Conservation (phyloP, 2,888 invertebrate genomes). For the Zeuzera pyrina region DNA sequence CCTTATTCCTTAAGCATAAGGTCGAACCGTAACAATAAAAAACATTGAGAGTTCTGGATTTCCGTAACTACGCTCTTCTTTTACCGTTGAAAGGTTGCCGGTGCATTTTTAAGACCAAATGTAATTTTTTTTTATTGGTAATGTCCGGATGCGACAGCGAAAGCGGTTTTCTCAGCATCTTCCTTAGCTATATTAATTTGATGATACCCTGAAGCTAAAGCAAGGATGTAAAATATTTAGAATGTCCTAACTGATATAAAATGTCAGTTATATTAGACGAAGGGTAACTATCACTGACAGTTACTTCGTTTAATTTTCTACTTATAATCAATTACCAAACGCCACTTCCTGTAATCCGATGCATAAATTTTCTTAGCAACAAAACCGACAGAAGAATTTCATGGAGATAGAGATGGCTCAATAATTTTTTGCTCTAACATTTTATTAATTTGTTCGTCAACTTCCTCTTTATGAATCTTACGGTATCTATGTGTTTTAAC, state of each 20-base stretch:
- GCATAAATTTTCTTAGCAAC: slow-evolving; percentile 18
- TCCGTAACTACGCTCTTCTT: slow-evolving; percentile 24
- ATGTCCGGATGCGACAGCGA: slow-evolving; percentile 15
- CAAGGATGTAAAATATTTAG: slow-evolving; percentile 18
- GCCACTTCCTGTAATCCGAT: slow-evolving; percentile 9
- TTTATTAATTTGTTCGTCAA: slow-evolving; percentile 5
- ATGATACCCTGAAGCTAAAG: slow-evolving; percentile 17
- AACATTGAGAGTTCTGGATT: slow-evolving; percentile 14
- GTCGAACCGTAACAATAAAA: too few species aligned
- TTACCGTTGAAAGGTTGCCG: slow-evolving; percentile 28
- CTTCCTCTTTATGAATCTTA: background rate
- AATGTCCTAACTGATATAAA: slow-evolving; percentile 16
- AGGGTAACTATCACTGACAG: slow-evolving; percentile 15
- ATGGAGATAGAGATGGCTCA: slow-evolving; percentile 16
- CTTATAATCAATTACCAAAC: slow-evolving; percentile 10
- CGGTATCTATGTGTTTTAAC: slow-evolving; percentile 1
- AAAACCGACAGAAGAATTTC: slow-evolving; percentile 19
- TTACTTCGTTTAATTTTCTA: slow-evolving; percentile 14
- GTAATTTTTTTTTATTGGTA: slow-evolving; percentile 27
- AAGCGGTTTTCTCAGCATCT: slow-evolving; percentile 3
- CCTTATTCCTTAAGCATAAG: too few species aligned
- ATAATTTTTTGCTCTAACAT: slow-evolving; percentile 19
- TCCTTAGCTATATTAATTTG: slow-evolving; percentile 7
- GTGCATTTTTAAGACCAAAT: slow-evolving; percentile 25
- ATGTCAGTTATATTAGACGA: slow-evolving; percentile 15